Evolutionary conservation across 1,140 invertebrate genomes (phyloP), one percentile per base, ranked within the genome.

Genomic region (Lordiphosa stackelbergi): DNA sequence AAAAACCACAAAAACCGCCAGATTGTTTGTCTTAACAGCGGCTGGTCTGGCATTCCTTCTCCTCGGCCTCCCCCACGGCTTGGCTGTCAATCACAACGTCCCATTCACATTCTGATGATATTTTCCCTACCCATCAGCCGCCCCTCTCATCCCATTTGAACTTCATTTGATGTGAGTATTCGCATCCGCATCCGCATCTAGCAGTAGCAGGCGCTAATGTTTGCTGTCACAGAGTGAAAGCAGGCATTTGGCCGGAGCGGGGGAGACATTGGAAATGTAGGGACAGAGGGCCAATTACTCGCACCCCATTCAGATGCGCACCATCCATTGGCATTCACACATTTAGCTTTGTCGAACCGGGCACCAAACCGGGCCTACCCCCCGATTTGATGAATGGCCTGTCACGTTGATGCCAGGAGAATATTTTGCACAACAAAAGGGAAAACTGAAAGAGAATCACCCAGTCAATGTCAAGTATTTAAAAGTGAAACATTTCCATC

Each of bases 1-100:
- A 61, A 78, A 69, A 78, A 62, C 66, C 66, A 60, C 66, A 65
- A 65, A 60, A 69, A 61, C 73, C 56, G 64, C 49, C 69, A 78
- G 65, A 78, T 78, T 78, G 73, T 73, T 77, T 78, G 74, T 79
- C 73, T 73, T 65, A 78, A 73, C 74, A 65, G 64, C 68, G 45
- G 53, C 38, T 45, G 65, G 40, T 46, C 42, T 45, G 7, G n/a
- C 38, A 7, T 19, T 7, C 49, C 8, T 13, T 24, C 10, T 35
- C 9, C 38, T 13, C 43, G 13, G 19, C 28, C 24, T 13, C 45
- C 35, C 49, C 55, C 69, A 45, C 24, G 31, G 46, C 68, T 72
- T 31, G 37, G 46, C 71, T 75, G 75, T 79, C 75, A 79, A 79
- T 79, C 75, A 79, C 58, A 53, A 43, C 36, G 66, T 61, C 65